A percentile compares a stretch with the other conserved stretches of the same genome.
Conservation (phyloP, 2,888 invertebrate species). For the Augochlorella aurata region DNA sequence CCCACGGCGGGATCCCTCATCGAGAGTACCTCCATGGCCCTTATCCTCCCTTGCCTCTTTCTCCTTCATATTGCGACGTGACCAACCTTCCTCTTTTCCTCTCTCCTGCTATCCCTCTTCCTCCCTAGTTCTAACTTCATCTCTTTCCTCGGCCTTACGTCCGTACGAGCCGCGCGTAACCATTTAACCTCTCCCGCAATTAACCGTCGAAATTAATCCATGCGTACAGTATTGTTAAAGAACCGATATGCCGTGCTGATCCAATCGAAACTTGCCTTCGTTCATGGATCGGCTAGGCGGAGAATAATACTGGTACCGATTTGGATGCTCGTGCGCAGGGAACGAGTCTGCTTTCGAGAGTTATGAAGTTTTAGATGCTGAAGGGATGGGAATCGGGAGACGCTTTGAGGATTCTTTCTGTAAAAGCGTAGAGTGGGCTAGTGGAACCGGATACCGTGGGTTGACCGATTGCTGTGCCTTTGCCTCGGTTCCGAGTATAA, state of each 20-base stretch:
- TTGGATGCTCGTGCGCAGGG: too few relatives aligned
- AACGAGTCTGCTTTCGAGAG: too few relatives aligned
- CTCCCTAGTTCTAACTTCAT: slow-evolving; percentile 2
- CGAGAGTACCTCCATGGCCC: slow-evolving; percentile 63
- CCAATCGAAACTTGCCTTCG: slow-evolving; percentile 29
- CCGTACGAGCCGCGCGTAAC: slow-evolving; percentile 72
- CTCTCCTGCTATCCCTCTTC: slow-evolving; percentile 5
- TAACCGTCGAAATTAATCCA: slow-evolving; percentile 76
- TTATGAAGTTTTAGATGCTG: too few relatives aligned
- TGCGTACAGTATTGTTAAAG: slow-evolving; percentile 18
- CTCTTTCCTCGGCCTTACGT: slow-evolving; percentile 39
- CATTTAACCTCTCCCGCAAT: slow-evolving; percentile 73
- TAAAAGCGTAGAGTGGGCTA: too few relatives aligned
- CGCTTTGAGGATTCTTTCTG: too few relatives aligned
- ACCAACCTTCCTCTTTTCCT: slow-evolving; percentile 25
- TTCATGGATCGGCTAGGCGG: background rate
- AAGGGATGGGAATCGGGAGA: too few relatives aligned
- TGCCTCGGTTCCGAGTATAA: too few relatives aligned
- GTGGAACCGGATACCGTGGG: too few relatives aligned
- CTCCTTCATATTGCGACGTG: slow-evolving; percentile 59
- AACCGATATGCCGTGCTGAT: slow-evolving; percentile 23
- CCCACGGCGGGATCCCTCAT: slow-evolving; percentile 62
- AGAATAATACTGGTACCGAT: too few relatives aligned
- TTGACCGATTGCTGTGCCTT: too few relatives aligned
- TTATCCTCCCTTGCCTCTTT: slow-evolving; percentile 59